These are phyloP conservation scores for Drosophila equinoxialis DNA, from an alignment of 1,140 invertebrate genomes.

Conservation along the genomic window DNA sequence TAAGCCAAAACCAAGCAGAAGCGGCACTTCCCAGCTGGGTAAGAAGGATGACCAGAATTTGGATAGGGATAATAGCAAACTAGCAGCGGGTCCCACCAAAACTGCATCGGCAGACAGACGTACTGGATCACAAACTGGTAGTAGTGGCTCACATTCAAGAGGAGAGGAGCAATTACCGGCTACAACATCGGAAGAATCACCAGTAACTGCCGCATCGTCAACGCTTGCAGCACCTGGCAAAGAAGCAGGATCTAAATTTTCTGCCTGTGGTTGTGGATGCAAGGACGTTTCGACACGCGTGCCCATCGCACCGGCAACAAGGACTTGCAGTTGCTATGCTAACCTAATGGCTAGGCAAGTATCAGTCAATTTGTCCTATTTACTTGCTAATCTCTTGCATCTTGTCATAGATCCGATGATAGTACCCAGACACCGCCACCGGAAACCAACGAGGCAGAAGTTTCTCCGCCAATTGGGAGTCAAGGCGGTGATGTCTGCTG, in stretches of 20 bases:
- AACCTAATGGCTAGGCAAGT: constrained; percentile 19
- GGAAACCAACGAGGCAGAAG: background rate
- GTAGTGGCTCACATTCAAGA: background rate
- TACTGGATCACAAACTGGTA: background rate
- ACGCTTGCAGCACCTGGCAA: too few relatives aligned
- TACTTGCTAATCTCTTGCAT: background rate
- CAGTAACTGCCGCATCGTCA: too few relatives aligned
- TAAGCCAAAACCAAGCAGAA: background rate
- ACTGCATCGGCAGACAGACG: background rate
- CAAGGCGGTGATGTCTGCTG: background rate
- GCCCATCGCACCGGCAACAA: background rate
- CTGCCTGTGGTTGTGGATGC: background rate
- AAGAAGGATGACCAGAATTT: background rate
- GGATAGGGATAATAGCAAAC: background rate
- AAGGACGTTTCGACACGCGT: background rate
- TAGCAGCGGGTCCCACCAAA: background rate
- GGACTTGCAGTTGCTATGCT: constrained; percentile 28
- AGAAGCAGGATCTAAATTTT: too few relatives aligned
- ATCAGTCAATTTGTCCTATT: background rate
- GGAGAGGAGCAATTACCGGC: too few relatives aligned
- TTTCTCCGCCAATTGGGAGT: too few relatives aligned
- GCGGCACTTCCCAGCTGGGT: background rate
- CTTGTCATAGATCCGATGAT: constrained; percentile 5
- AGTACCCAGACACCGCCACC: constrained; percentile 9
- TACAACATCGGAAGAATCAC: too few relatives aligned